phyloP scores from a whole-genome alignment of 2,113 vertebrate species.

The Xiphophorus maculatus region DNA sequence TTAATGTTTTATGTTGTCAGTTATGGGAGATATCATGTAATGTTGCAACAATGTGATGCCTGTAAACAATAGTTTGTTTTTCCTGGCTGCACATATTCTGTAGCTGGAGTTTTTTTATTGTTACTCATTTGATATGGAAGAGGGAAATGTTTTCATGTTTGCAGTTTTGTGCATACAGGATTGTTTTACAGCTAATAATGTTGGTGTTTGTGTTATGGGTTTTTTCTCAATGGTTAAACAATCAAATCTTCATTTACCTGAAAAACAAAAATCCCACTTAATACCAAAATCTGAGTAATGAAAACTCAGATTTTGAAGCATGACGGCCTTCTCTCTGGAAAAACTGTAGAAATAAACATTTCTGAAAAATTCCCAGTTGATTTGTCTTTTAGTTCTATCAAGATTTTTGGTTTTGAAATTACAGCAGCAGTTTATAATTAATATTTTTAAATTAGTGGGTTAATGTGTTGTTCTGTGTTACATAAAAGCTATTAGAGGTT shows the following conservation, averaged over 20 bases:
- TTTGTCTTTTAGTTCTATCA: neutral
- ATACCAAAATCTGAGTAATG: neutral
- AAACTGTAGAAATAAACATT: slow-evolving; percentile 63
- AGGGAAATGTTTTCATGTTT: slow-evolving; percentile 51
- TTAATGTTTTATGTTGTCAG: neutral
- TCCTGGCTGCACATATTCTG: neutral
- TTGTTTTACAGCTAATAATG: slow-evolving; percentile 48
- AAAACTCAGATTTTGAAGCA: slow-evolving; percentile 3
- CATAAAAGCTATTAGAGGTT: too few species aligned
- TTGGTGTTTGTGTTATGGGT: slow-evolving; percentile 19
- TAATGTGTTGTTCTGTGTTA: too few species aligned
- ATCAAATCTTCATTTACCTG: slow-evolving; percentile 22
- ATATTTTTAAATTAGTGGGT: neutral
- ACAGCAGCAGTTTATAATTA: slow-evolving; percentile 1
- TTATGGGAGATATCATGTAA: neutral
- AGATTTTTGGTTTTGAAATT: neutral
- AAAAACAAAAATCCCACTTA: neutral
- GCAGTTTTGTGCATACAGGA: slow-evolving; percentile 51
- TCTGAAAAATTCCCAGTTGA: neutral
- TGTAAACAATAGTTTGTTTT: slow-evolving; percentile 1
- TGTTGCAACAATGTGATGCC: neutral
- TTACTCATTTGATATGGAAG: slow-evolving; percentile 42
- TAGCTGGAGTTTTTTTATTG: slow-evolving; percentile 38
- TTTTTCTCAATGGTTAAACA: slow-evolving; percentile 14
- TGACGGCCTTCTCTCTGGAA: slow-evolving; percentile 45